A percentile compares a stretch with the other conserved stretches of the same genome.
phyloP scores from a whole-genome alignment of 2,888 invertebrate genomes.

The Pachymerium ferrugineum region DNA sequence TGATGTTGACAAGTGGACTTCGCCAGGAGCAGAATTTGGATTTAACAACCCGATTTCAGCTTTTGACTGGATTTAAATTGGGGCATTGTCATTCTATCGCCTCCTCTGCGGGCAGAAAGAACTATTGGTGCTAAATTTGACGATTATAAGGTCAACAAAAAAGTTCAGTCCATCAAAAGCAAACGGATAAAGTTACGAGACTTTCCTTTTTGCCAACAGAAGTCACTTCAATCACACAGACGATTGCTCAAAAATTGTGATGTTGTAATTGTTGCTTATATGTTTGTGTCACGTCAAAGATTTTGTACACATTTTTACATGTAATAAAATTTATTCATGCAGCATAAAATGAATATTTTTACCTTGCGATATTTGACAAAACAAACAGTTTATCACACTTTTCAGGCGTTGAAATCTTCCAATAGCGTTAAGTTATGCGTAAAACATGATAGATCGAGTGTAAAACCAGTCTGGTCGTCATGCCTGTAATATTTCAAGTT shows the following conservation, averaged over 20 bases:
- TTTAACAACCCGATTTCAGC: neutral
- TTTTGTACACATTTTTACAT: neutral
- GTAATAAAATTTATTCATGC: neutral
- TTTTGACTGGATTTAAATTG: neutral
- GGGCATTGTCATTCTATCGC: no score
- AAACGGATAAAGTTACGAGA: neutral
- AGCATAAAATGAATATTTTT: no score
- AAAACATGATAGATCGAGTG: no score
- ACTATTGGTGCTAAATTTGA: neutral
- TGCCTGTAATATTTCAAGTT: neutral
- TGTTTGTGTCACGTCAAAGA: neutral
- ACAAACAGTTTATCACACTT: no score
- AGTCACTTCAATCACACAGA: neutral
- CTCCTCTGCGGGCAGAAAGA: no score
- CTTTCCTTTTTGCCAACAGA: neutral
- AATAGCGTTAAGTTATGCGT: no score
- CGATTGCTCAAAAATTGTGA: neutral
- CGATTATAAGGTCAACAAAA: neutral
- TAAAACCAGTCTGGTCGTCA: constrained; percentile 21
- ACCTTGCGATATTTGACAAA: no score
- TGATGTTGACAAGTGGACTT: neutral
- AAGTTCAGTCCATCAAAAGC: no score
- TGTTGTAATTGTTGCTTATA: neutral
- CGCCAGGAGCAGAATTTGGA: neutral
- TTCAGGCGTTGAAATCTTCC: no score